These are phyloP conservation scores for Carassius gibelio DNA, from an alignment of 2,113 vertebrate species.

Conservation along the genomic window DNA sequence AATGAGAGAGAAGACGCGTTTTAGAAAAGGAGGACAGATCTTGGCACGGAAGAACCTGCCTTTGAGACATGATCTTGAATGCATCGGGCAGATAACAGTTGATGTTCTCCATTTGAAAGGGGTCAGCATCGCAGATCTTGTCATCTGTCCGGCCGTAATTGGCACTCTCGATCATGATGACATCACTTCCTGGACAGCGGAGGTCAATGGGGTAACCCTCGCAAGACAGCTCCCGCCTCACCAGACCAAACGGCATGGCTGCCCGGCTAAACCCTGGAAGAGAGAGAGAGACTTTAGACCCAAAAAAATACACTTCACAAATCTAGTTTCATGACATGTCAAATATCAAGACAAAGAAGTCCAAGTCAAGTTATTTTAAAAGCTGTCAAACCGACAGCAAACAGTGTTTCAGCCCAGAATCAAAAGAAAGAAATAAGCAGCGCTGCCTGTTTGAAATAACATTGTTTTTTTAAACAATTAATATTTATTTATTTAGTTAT, in stretches of 20 bases:
- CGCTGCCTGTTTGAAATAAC: too few species aligned
- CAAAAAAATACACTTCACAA: neutral
- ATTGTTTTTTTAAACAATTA: too few species aligned
- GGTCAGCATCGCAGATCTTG: constrained; percentile 99
- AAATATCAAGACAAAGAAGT: neutral
- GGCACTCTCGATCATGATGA: constrained; percentile 98
- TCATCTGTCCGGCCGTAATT: constrained; percentile 98
- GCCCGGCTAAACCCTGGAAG: constrained; percentile 91
- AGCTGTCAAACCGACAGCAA: too few species aligned
- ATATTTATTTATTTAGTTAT: too few species aligned
- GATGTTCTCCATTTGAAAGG: constrained; percentile 99
- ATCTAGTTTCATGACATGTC: neutral
- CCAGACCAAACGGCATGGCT: constrained; percentile 93
- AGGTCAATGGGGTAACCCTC: constrained; percentile 98
- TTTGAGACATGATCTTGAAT: constrained; percentile 99
- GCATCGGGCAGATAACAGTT: constrained; percentile 99
- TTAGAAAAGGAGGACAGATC: neutral
- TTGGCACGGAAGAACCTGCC: constrained; percentile 75
- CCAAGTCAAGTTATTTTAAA: too few species aligned
- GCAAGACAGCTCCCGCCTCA: constrained; percentile 94
- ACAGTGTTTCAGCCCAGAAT: too few species aligned
- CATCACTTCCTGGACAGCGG: constrained; percentile 97
- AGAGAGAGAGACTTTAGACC: constrained; percentile 27
- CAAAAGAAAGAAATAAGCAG: too few species aligned
- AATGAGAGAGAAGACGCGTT: constrained; percentile 15